phyloP scores from a whole-genome alignment of 2,888 invertebrate species.

The Plagodis pulveraria region DNA sequence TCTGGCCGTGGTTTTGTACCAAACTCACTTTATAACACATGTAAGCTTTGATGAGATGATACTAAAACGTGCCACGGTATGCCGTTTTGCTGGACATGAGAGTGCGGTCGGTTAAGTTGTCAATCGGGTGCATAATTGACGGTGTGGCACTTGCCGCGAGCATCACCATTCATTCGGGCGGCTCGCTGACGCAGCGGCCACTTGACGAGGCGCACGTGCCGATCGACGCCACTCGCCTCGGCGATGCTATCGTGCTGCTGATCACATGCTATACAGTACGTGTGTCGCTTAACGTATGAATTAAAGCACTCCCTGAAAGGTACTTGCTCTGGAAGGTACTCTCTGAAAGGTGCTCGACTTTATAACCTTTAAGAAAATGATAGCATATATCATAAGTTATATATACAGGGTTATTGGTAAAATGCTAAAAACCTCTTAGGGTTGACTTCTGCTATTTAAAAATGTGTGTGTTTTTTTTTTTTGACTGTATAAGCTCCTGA shows the following conservation, averaged over 20 bases:
- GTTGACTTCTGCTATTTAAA: no score
- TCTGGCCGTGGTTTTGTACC: no score
- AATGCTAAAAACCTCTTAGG: no score
- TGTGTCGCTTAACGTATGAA: conserved; percentile 12
- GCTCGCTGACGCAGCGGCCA: conserved; percentile 66
- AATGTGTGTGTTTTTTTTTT: no score
- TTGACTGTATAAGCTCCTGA: no score
- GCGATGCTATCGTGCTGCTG: conserved; percentile 63
- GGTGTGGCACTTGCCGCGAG: conserved; percentile 62
- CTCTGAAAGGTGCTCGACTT: no score
- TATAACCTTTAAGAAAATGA: no score
- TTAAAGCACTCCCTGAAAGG: conserved; percentile 2
- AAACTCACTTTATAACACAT: no score
- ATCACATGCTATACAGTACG: conserved; percentile 20
- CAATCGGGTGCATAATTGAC: conserved; percentile 71
- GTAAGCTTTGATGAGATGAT: neutral
- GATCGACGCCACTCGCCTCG: conserved; percentile 68
- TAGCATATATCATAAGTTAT: no score
- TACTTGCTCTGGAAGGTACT: no score
- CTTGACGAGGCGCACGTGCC: conserved; percentile 78
- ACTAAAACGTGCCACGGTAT: neutral
- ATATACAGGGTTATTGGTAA: no score
- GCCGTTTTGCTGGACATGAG: conserved; percentile 9
- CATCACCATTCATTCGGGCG: conserved; percentile 54
- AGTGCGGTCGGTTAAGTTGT: conserved; percentile 63